phyloP scores from a whole-genome alignment of 2,888 invertebrate genomes.

The Agonopterix alstromeriana region DNA sequence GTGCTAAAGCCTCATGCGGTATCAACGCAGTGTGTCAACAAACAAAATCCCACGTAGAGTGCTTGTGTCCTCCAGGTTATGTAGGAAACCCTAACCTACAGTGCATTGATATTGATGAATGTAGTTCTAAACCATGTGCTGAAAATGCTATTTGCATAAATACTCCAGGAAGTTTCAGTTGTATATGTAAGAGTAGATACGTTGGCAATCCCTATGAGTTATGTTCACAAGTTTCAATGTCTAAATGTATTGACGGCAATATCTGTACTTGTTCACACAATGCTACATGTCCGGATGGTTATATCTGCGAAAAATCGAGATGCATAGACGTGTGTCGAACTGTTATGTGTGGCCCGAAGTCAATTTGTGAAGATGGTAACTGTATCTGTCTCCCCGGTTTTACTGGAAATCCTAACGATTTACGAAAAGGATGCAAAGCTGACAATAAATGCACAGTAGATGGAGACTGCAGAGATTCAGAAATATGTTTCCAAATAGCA shows the following conservation, averaged over 20 bases:
- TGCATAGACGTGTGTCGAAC: slow-evolving; percentile 87
- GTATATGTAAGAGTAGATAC: slow-evolving; percentile 89
- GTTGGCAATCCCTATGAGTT: slow-evolving; percentile 92
- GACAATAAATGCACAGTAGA: slow-evolving; percentile 88
- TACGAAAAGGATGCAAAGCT: slow-evolving; percentile 81
- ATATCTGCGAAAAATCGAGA: slow-evolving; percentile 82
- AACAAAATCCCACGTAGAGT: slow-evolving; percentile 84
- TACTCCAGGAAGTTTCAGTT: slow-evolving; percentile 91
- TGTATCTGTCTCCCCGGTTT: slow-evolving; percentile 89
- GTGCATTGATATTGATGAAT: slow-evolving; percentile 91
- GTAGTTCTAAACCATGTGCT: slow-evolving; percentile 86
- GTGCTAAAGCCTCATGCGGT: slow-evolving; percentile 85
- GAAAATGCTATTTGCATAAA: slow-evolving; percentile 93
- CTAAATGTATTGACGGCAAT: slow-evolving; percentile 82
- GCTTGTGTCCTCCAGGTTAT: slow-evolving; percentile 89
- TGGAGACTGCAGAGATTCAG: slow-evolving; percentile 86
- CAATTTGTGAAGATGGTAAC: slow-evolving; percentile 86
- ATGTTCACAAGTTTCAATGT: slow-evolving; percentile 83
- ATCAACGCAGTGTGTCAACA: slow-evolving; percentile 87
- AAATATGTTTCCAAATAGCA: slow-evolving; percentile 92
- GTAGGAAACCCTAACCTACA: slow-evolving; percentile 91
- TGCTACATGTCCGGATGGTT: slow-evolving; percentile 86
- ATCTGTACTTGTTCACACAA: slow-evolving; percentile 83
- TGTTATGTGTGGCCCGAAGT: slow-evolving; percentile 87
- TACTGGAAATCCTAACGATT: slow-evolving; percentile 84